A percentile compares a stretch with the other conserved stretches of the same genome.
Evolutionary conservation across 2,113 vertebrate species (phyloP).

Genomic region (Azemiops feae): DNA sequence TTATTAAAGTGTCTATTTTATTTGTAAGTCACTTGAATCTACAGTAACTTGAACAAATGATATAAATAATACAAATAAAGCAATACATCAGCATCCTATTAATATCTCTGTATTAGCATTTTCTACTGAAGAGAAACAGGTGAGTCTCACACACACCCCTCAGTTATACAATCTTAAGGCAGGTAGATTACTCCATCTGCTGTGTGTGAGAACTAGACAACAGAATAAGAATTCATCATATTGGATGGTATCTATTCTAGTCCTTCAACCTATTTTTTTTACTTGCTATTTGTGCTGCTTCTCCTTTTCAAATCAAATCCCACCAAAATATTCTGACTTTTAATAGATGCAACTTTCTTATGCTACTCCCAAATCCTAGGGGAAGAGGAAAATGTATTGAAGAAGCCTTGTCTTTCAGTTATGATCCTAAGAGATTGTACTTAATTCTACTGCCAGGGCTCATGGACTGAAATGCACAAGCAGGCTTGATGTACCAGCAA

Average conservation of each 20-base stretch:
- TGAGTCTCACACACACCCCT: background rate
- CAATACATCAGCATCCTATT: background rate
- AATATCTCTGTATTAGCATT: background rate
- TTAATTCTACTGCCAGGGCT: background rate
- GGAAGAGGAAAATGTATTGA: background rate
- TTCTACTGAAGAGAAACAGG: background rate
- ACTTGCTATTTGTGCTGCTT: background rate
- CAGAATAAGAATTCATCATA: background rate
- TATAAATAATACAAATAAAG: background rate
- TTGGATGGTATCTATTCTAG: background rate
- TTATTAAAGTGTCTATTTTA: background rate
- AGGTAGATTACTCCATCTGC: background rate
- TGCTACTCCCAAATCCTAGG: background rate
- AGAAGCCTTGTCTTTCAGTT: background rate
- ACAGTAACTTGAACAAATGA: background rate
- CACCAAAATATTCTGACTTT: background rate
- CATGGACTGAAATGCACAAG: background rate
- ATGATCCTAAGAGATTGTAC: background rate
- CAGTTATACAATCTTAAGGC: background rate
- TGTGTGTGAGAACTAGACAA: background rate
- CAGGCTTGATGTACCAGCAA: background rate
- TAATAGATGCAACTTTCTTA: background rate
- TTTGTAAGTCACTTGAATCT: background rate
- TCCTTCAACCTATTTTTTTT: background rate
- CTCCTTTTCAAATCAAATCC: background rate